Conservation (phyloP, 2,113 vertebrate genomes). For the Callopanchax toddi region DNA sequence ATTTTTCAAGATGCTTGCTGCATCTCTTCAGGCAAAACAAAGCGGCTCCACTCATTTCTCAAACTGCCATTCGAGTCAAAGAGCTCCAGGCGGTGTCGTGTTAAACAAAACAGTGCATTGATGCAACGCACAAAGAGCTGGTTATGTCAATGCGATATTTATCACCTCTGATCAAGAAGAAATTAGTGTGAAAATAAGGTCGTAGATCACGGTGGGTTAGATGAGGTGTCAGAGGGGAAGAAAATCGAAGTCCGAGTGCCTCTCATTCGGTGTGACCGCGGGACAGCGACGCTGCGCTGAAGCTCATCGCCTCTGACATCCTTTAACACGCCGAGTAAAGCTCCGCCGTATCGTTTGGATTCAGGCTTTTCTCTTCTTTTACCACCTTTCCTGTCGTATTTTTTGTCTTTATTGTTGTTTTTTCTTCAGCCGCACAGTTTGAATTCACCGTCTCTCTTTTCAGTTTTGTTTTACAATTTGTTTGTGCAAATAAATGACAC, state of each 20-base stretch:
- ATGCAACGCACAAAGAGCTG: conserved; percentile 73
- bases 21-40: conserved; percentile 52
- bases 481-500: conserved; percentile 61
- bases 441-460: conserved; percentile 8
- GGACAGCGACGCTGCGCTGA: conserved; percentile 56
- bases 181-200: conserved; percentile 86
- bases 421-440: conserved; percentile 29
- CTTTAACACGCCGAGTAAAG: conserved; percentile 36
- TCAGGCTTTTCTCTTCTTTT: conserved; percentile 16
- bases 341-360: conserved; percentile 17
- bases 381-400: neutral
- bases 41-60: conserved; percentile 53
- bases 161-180: conserved; percentile 85
- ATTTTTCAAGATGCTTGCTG: conserved; percentile 41
- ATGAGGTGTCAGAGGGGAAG: conserved; percentile 76
- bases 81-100: conserved; percentile 60
- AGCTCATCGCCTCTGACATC: conserved; percentile 54
- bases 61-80: conserved; percentile 57
- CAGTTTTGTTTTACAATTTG: conserved; percentile 48
- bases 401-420: neutral
- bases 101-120: conserved; percentile 74
- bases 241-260: conserved; percentile 75
- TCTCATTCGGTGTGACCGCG: conserved; percentile 58
- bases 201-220: conserved; percentile 82
- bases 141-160: conserved; percentile 84